A percentile compares a stretch with the other conserved stretches of the same genome.
Conservation (phyloP, 2,888 invertebrate species). For the Agrochola lychnidis region DNA sequence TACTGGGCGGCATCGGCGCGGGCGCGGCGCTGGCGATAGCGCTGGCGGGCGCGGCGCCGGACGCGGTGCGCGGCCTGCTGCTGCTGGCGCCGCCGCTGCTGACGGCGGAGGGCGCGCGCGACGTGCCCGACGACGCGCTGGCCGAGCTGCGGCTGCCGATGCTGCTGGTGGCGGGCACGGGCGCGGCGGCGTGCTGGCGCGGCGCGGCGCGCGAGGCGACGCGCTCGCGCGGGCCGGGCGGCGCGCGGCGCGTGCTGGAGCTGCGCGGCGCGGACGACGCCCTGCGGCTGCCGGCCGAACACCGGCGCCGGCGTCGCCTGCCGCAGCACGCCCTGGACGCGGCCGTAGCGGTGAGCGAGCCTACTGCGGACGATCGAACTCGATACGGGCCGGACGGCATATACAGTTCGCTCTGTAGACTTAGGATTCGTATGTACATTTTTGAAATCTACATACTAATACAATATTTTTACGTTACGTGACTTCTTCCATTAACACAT, state of each 20-base stretch:
- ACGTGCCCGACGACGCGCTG: slow-evolving; percentile 92
- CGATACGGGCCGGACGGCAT: neutral
- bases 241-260: slow-evolving; percentile 88
- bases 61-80: slow-evolving; percentile 88
- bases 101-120: slow-evolving; percentile 92
- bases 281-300: slow-evolving; percentile 91
- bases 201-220: slow-evolving; percentile 90
- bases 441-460: too few species aligned
- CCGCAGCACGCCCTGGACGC: slow-evolving; percentile 94
- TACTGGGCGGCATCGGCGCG: slow-evolving; percentile 41
- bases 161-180: slow-evolving; percentile 92
- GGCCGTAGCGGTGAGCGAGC: slow-evolving; percentile 75
- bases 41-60: slow-evolving; percentile 55
- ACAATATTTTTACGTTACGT: too few species aligned
- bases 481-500: too few species aligned
- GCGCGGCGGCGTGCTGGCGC: slow-evolving; percentile 70
- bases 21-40: slow-evolving; percentile 45
- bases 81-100: slow-evolving; percentile 93
- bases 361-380: neutral
- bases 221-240: slow-evolving; percentile 82
- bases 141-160: slow-evolving; percentile 61
- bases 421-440: too few species aligned
- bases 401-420: neutral
- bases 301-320: slow-evolving; percentile 91
- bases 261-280: slow-evolving; percentile 93